Base-by-base conservation (phyloP, 2,797 vertebrate genomes). In the Pelochelys cantorii region DNA sequence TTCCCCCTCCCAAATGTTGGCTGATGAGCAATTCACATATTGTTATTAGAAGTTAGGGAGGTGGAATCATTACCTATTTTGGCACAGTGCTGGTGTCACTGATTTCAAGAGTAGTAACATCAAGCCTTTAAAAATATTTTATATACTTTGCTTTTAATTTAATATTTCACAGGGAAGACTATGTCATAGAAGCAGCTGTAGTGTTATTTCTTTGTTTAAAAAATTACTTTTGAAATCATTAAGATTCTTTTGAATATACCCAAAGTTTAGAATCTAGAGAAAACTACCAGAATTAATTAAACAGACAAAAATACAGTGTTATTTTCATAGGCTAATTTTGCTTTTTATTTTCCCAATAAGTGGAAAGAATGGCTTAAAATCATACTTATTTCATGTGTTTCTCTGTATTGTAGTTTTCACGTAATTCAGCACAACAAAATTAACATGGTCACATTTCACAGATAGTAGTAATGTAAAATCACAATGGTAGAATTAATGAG, bases 1-100 rank as follows among this genome's bases (percentile, higher is more conserved):
- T 96, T 96, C 79, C 86, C 86, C 48, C 55, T 95, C 83, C 79
- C 71, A 85, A 77, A 79, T 90, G 79, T 74, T 93, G 90, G 88
- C 89, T 55, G 37, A 87, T 88, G 96, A 96, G 9, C 17, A 83
- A 11, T 3, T 48, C 59, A 90, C 79, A 48, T 62, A 31, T 85
- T 83, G 71, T 37, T 88, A 65, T 42, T 90, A 91, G n/a, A 90
- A 83, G 90, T 81, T 74, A 93, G 87, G 93, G 71, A 95, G 89
- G 53, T 83, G 83, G 0, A 15, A 74, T 83, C 74, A 89, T 83
- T 79, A 90, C 77, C 79, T 31, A 23, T 42, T 81, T 92, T 6
- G 4, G 86, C 89, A 54, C 68, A 83, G 18, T 1, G 29, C 22
- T 11, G n/a, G 13, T n/a, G 29, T n/a, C 48, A 79, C 42, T 59